phyloP scores from a whole-genome alignment of 2,888 invertebrate species.

The Ctena decussata region DNA sequence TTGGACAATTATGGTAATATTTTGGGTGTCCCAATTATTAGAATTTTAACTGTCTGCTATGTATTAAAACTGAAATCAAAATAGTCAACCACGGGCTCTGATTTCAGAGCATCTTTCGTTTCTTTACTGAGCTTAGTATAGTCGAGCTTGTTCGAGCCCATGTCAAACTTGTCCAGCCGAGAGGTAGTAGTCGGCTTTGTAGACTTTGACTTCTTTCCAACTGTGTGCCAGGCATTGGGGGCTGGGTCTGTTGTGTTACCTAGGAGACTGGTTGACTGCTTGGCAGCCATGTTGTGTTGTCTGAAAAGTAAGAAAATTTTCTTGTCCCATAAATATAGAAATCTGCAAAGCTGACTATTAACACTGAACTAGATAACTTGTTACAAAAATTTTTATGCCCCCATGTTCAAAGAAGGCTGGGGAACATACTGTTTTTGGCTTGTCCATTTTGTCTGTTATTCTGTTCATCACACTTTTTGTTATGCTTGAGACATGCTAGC shows the following conservation, averaged over 20 bases:
- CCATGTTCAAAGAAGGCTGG: no score
- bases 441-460: no score
- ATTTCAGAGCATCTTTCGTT: conserved; percentile 52
- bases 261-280: conserved; percentile 72
- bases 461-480: no score
- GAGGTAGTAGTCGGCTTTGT: conserved; percentile 18
- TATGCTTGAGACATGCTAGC: no score
- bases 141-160: conserved; percentile 33
- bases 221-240: conserved; percentile 61
- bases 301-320: conserved; percentile 58
- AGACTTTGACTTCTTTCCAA: conserved; percentile 57
- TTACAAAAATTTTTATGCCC: no score
- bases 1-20: no score
- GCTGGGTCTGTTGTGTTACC: conserved; percentile 28
- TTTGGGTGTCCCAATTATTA: no score
- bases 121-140: conserved; percentile 47
- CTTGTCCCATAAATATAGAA: no score
- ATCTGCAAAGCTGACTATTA: no score
- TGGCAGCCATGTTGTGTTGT: conserved; percentile 67
- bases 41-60: no score
- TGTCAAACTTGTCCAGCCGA: conserved; percentile 4
- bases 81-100: conserved; percentile 78
- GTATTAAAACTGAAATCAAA: conserved; percentile 77
- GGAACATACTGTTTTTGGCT: no score
- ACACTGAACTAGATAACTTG: no score